A percentile compares a stretch with the other conserved stretches of the same genome.
Evolutionary conservation across 2,797 vertebrate genomes (phyloP).

Genomic region (Miichthys miiuy): DNA sequence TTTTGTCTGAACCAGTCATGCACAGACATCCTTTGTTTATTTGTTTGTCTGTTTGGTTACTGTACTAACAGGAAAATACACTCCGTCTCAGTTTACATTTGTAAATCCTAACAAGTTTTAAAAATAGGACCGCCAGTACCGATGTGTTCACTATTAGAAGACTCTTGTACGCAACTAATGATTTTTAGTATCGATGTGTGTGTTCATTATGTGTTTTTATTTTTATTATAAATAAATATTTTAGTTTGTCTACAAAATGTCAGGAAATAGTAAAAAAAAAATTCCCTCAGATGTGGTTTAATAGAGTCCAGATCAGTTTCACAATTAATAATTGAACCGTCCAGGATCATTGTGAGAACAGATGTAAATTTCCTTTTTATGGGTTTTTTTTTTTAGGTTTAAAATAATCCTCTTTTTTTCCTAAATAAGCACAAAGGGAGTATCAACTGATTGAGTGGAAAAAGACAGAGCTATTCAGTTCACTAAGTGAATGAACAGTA

Average conservation of each 20-base stretch:
- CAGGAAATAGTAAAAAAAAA: neutral
- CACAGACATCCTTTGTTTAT: slow-evolving; percentile 32
- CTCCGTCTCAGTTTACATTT: slow-evolving; percentile 30
- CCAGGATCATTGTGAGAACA: slow-evolving; percentile 52
- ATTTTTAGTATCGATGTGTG: neutral
- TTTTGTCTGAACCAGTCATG: slow-evolving; percentile 22
- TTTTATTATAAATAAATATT: too few species aligned
- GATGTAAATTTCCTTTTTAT: slow-evolving; percentile 52
- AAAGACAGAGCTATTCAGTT: slow-evolving; percentile 27
- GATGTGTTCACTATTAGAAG: neutral
- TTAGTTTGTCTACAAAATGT: neutral
- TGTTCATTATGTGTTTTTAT: neutral
- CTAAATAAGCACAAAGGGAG: slow-evolving; percentile 50
- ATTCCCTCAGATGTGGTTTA: neutral
- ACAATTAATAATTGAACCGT: slow-evolving; percentile 34
- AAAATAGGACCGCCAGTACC: slow-evolving; percentile 8
- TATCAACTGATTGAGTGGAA: slow-evolving; percentile 58
- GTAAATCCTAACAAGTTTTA: slow-evolving; percentile 30
- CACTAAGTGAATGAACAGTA: slow-evolving; percentile 66
- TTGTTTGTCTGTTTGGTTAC: slow-evolving; percentile 42
- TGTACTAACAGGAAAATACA: slow-evolving; percentile 47
- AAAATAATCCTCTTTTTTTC: slow-evolving; percentile 50
- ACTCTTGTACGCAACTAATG: neutral
- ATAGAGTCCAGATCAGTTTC: slow-evolving; percentile 34
- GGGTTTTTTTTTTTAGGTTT: slow-evolving; percentile 58